These are phyloP conservation scores for Mus caroli DNA, from an alignment of 2,797 vertebrate genomes.

Conservation along the genomic window DNA sequence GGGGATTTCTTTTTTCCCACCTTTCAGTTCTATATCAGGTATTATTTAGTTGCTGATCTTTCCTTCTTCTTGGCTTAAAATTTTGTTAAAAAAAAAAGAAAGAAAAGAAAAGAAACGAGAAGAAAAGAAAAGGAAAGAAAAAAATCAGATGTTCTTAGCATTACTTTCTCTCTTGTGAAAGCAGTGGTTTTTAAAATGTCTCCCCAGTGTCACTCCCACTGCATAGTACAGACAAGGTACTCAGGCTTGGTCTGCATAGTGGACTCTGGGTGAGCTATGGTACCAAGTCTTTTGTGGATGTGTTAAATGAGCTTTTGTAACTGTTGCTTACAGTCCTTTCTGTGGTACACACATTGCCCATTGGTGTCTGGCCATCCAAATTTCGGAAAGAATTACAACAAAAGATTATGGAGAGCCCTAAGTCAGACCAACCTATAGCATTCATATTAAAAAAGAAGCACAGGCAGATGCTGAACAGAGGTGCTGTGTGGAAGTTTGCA, in stretches of 20 bases:
- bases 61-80: constrained; percentile 28
- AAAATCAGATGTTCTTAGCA: neutral
- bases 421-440: neutral
- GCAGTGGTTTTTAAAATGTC: neutral
- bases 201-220: neutral
- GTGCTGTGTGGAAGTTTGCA: neutral
- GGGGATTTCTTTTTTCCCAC: neutral
- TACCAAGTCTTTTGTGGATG: neutral
- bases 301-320: neutral
- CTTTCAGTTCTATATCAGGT: neutral
- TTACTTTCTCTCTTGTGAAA: neutral
- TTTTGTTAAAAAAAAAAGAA: constrained; percentile 42
- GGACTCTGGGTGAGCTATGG: neutral
- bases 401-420: neutral
- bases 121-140: neutral
- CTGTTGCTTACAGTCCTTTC: neutral
- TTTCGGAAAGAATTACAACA: neutral
- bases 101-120: too few relatives aligned
- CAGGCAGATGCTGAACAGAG: neutral
- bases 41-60: constrained; percentile 28
- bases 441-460: constrained; percentile 6
- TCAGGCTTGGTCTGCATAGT: neutral
- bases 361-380: neutral
- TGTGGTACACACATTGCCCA: neutral
- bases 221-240: neutral